A percentile compares a stretch with the other conserved stretches of the same genome.
Conservation (phyloP, 2,113 vertebrate species). For the Porphyrio hochstetteri region DNA sequence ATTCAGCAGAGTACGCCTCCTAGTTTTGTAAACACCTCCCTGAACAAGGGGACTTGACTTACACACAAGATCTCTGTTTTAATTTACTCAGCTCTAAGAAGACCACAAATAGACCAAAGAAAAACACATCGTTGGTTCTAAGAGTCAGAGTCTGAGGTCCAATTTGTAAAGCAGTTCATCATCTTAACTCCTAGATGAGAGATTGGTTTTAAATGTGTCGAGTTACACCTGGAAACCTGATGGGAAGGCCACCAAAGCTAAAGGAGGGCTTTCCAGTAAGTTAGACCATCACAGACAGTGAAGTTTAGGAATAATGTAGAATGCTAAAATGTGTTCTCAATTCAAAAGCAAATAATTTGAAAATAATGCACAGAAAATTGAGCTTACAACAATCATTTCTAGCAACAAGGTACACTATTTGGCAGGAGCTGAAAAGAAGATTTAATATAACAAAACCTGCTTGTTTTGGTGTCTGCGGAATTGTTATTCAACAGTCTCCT, state of each 20-base stretch:
- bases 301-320: not conserved
- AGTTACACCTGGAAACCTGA: not conserved
- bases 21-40: not conserved
- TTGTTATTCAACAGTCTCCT: not conserved
- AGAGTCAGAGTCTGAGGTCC: not conserved
- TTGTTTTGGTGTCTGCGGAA: not conserved
- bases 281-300: not conserved
- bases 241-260: not conserved
- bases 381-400: not conserved
- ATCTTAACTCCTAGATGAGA: not conserved
- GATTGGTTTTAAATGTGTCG: not conserved
- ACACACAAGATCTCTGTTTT: not conserved
- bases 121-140: not conserved
- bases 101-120: not conserved
- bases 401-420: not conserved
- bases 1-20: not conserved
- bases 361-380: not conserved
- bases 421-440: not conserved
- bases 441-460: not conserved
- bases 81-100: slow-evolving; percentile 14
- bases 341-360: not conserved
- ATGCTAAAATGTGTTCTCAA: not conserved
- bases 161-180: not conserved
- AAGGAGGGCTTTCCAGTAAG: not conserved
- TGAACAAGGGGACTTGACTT: not conserved